Evolutionary conservation across 2,797 vertebrate species (phyloP).

Genomic region (Platyrinchus mystaceus): DNA sequence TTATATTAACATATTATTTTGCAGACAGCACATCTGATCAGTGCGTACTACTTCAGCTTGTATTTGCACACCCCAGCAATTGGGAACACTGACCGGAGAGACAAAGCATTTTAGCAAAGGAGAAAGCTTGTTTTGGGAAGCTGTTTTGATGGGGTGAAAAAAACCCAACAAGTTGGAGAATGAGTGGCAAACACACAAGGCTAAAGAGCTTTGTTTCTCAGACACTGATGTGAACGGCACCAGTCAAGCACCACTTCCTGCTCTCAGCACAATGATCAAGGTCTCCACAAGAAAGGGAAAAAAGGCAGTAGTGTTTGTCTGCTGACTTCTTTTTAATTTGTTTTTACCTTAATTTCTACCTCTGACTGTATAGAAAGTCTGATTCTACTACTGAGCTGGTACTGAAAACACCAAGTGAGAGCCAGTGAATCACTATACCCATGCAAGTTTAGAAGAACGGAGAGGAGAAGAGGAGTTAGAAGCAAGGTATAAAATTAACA

Average conservation of each 20-base stretch:
- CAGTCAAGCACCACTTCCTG: not conserved
- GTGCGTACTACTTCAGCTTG: not conserved
- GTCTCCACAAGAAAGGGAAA: not conserved
- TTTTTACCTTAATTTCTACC: not conserved
- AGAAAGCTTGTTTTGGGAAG: not conserved
- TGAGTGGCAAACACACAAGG: not conserved
- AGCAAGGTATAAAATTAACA: not conserved
- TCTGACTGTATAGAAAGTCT: not conserved
- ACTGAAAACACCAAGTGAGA: not conserved
- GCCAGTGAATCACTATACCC: accelerated
- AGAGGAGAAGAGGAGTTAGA: not conserved
- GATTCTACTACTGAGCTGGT: not conserved
- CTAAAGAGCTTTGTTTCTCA: not conserved
- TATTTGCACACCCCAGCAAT: accelerated
- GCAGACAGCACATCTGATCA: not conserved
- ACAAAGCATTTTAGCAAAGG: not conserved
- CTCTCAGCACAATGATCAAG: not conserved
- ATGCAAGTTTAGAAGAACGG: accelerated
- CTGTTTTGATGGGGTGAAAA: not conserved
- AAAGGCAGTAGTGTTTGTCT: not conserved
- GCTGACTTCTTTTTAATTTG: not conserved
- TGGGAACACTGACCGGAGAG: not conserved
- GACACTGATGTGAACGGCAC: not conserved
- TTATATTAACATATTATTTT: slow-evolving; percentile 25
- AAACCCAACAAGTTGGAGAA: not conserved